A percentile compares a stretch with the other conserved stretches of the same genome.
Evolutionary conservation across 2,113 vertebrate genomes (phyloP).

Genomic region (Solea senegalensis): DNA sequence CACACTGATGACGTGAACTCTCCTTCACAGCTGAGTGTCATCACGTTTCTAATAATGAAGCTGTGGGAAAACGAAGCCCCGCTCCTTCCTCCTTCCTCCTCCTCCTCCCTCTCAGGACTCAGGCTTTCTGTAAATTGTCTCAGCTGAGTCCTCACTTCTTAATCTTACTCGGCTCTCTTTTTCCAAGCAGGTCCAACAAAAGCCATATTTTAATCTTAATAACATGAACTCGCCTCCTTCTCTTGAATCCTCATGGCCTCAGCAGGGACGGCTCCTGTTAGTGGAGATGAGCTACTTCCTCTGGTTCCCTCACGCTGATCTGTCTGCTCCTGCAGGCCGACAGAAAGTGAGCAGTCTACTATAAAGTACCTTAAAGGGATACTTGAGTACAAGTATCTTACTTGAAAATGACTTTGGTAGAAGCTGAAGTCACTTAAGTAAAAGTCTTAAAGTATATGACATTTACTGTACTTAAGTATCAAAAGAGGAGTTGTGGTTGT

Average conservation of each 20-base stretch:
- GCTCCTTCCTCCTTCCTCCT: neutral
- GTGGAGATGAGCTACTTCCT: slow-evolving; percentile 23
- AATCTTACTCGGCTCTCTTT: slow-evolving; percentile 17
- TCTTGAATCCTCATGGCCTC: slow-evolving; percentile 21
- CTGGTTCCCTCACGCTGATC: neutral
- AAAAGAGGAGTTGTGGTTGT: no score
- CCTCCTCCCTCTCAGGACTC: neutral
- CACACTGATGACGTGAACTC: no score
- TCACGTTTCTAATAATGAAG: no score
- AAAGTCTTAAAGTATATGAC: no score
- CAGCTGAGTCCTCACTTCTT: slow-evolving; percentile 4
- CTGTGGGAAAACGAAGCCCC: no score
- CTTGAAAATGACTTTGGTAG: no score
- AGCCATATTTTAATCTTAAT: slow-evolving; percentile 43
- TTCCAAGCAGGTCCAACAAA: slow-evolving; percentile 22
- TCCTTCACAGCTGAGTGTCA: no score
- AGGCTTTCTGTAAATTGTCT: slow-evolving; percentile 14
- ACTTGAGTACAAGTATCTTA: no score
- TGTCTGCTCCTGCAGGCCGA: neutral
- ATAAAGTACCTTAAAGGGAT: no score
- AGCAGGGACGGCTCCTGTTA: slow-evolving; percentile 27
- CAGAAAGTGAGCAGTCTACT: no score
- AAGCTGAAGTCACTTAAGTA: no score
- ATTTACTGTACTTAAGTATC: no score
- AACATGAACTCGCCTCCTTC: neutral